These are phyloP conservation scores for Taxidea taxus DNA, from an alignment of 2,113 vertebrate genomes.

Conservation along the genomic window DNA sequence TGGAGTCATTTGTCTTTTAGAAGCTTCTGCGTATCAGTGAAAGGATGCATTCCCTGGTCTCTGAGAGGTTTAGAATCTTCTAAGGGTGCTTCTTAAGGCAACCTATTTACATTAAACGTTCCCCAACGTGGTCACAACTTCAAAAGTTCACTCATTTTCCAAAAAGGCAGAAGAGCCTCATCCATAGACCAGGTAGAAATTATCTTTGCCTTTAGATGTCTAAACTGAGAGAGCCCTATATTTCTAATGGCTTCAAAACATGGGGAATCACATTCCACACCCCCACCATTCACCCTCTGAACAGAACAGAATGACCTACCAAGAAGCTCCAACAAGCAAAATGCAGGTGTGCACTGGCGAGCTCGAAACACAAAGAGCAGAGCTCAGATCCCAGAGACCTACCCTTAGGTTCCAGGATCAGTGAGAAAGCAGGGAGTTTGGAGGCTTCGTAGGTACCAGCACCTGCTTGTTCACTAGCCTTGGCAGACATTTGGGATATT, in stretches of 20 bases:
- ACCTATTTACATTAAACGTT: neutral
- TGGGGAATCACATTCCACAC: neutral
- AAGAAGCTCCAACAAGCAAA: neutral
- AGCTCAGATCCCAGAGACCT: neutral
- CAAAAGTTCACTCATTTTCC: neutral
- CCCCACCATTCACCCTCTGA: neutral
- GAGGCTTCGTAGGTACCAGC: neutral
- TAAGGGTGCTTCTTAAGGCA: neutral
- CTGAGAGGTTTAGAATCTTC: neutral
- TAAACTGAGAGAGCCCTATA: neutral
- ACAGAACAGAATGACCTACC: neutral
- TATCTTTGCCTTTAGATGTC: neutral
- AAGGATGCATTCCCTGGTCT: neutral
- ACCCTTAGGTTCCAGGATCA: neutral
- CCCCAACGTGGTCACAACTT: neutral
- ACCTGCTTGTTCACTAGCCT: neutral
- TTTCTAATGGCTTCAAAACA: neutral
- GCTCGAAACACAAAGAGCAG: neutral
- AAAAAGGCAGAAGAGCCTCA: neutral
- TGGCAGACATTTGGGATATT: neutral
- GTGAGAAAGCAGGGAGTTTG: neutral
- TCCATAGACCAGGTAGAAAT: neutral
- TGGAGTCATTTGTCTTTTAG: neutral
- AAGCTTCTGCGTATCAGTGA: neutral
- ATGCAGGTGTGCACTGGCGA: neutral